Base-by-base conservation (phyloP, 2,888 invertebrate species). In the Sicus ferrugineus region DNA sequence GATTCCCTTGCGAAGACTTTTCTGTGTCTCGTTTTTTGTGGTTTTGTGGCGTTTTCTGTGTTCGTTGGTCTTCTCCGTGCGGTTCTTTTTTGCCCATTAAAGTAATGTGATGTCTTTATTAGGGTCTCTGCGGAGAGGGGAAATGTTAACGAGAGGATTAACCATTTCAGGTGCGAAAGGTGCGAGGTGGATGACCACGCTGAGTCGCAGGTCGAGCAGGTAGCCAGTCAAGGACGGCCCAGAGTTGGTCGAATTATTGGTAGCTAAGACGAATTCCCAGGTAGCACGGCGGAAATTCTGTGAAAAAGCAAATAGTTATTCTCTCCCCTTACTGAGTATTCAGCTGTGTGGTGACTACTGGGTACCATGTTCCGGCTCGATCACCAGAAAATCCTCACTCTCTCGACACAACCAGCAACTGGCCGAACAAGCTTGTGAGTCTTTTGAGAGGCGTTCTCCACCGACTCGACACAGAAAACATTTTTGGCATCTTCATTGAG, bases 401-500 rank as follows among this genome's bases (percentile, higher is more conserved):
- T 63, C 63, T 30, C 26, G 48, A 48, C 30, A 63, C 48, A 48
- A 19, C 34, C 19, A 59, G 19, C 7, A 34, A 21, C 9, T 31
- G 19, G 34, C 28, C 62, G 21, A n/a, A 14, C 14, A 23, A 21
- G 14, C 26, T 19, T 7, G 5, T 56, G n/a, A 19, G 19, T 63
- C 11, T 30, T 21, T 21, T 46, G 46, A 46, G 26, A 26, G 19
- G 59, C n/a, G 26, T 59, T 59, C 34, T 59, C 19, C n/a, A 31
- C 16, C 66, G 42, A 70, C 66, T 62, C 62, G 66, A 66, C 52
- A 42, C 54, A 61, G 59, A 66, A 61, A 66, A 48, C 65, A 70
- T 70, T 70, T 70, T 52, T 70, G 66, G 70, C 66, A 66, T 70
- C 48, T 66, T 38, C 61, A 66, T 56, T 52, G 66, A 66, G 66